Base-by-base conservation (phyloP, 2,888 invertebrate species). In the Leptopilina drosophilae region DNA sequence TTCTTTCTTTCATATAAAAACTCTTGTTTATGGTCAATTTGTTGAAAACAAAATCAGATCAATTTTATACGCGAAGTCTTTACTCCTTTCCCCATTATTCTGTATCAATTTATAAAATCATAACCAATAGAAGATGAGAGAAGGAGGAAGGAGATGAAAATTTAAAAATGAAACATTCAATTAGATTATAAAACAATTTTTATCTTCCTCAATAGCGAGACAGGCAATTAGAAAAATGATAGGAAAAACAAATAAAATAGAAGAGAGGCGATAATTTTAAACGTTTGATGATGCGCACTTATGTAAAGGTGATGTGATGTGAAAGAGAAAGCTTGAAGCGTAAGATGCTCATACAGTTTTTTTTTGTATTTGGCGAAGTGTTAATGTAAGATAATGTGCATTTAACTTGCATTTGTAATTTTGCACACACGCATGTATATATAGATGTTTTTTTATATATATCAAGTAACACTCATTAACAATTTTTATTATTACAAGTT, bases 321-420 rank as follows among this genome's bases (percentile, higher is more conserved):
- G 53, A 73, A 73, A 73, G 73, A 33, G 73, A 73, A 73, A 73
- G 73, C 33, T 53, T 73, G 73, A 73, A 73, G 33, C 20, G 26
- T 69, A 33, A 56, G 53, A 53, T 73, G 53, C 56, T 33, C 53
- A 73, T 14, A 33, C 33, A 33, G 3, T 49, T 49, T 49, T 49
- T 69, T 73, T 73, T 69, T 53, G 40, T 56, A 9, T 73, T 62
- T 20, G 9, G 9, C 53, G 14, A 49, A 53, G 53, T 5, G 12
- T 73, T 73, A 73, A 73, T 53, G 33, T 33, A 73, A 73, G 53
- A 73, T 56, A 73, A 73, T 73, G 53, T 12, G 12, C 40, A n/a
- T 73, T 73, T 40, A n/a, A 56, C 8, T 53, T 40, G 73, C 20
- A 73, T 56, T 33, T 26, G 53, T 26, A 53, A 62, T 62, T 15